Base-by-base conservation (phyloP, 2,113 vertebrate species). In the Aphyosemion australe region DNA sequence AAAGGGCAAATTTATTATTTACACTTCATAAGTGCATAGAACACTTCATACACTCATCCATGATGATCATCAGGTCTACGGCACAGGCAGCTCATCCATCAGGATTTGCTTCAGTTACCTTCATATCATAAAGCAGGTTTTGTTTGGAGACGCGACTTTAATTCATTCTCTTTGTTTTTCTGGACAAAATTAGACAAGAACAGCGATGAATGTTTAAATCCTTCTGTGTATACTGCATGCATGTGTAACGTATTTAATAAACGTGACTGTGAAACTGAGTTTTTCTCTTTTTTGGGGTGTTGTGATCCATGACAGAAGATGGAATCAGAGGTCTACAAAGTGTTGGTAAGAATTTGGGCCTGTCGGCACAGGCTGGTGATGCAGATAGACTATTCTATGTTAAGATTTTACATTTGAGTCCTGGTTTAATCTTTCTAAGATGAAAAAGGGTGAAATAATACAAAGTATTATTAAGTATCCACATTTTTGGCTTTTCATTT, bases 1-100 rank as follows among this genome's bases (percentile, higher is more conserved):
- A 65, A 80, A 62, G 76, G 71, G 70, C 80, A 72, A 61, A 75
- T 81, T 70, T 39, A 74, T 77, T 84, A 84, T 89, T 88, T 89
- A 90, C 90, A 89, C 89, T 91, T 90, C 90, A 90, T 90, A 92
- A 90, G 91, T 89, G 87, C 86, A 83, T 82, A 71, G 66, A 78
- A 74, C 4, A 45, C 69, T 68, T 81, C 78, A 69, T 87, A 57
- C 76, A 79, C 84, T 92, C 91, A 92, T 91, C 87, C 67, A n/a
- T 90, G 90, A 88, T 83, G 78, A 90, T 86, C 83, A 79, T 87
- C 80, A 82, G 74, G 79, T 88, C 70, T 49, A 80, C 39, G 20
- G 65, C 55, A 53, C 72, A 51, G 86, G 84, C 84, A 83, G 81
- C 79, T 90, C 74, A 74, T 76, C 73, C 26, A 26, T 26, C 45